phyloP scores from a whole-genome alignment of 1,140 invertebrate species.

The Himalopsyche phryganea region DNA sequence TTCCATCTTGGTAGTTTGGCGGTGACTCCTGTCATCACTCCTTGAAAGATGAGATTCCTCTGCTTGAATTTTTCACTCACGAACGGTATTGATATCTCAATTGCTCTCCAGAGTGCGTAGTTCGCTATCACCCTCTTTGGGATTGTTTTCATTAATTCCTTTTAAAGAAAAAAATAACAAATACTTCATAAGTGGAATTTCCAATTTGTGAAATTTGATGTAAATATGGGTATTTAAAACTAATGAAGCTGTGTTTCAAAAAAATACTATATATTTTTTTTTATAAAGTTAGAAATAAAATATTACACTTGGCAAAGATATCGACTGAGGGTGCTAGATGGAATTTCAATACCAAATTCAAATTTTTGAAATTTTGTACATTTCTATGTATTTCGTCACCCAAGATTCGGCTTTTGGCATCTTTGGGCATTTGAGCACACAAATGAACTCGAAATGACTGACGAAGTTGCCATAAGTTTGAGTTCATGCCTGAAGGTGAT shows the following conservation, averaged over 20 bases:
- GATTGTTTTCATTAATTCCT: neutral
- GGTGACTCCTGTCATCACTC: slow-evolving; percentile 69
- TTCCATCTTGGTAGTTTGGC: slow-evolving; percentile 77
- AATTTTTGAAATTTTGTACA: too few relatives aligned
- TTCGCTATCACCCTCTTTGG: slow-evolving; percentile 58
- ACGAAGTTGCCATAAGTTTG: too few relatives aligned
- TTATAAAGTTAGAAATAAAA: neutral
- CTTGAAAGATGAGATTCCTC: slow-evolving; percentile 68
- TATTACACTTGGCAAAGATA: too few relatives aligned
- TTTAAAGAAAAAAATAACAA: neutral
- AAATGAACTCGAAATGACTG: too few relatives aligned
- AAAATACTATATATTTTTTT: neutral
- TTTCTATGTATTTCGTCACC: too few relatives aligned
- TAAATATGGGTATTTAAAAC: neutral
- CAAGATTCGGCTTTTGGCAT: too few relatives aligned
- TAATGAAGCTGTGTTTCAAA: neutral
- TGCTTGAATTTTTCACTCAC: slow-evolving; percentile 69
- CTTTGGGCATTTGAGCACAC: too few relatives aligned
- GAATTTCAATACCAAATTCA: too few relatives aligned
- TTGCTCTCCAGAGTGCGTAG: slow-evolving; percentile 78
- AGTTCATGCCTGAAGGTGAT: too few relatives aligned
- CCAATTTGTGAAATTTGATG: neutral
- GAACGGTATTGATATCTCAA: slow-evolving; percentile 68
- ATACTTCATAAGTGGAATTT: neutral
- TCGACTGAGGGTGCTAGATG: too few relatives aligned